Percentiles rank a stretch among this genome's conserved stretches.
phyloP scores from a whole-genome alignment of 53 echinoderm and acorn worm genomes.

The Glandiceps talaboti region DNA sequence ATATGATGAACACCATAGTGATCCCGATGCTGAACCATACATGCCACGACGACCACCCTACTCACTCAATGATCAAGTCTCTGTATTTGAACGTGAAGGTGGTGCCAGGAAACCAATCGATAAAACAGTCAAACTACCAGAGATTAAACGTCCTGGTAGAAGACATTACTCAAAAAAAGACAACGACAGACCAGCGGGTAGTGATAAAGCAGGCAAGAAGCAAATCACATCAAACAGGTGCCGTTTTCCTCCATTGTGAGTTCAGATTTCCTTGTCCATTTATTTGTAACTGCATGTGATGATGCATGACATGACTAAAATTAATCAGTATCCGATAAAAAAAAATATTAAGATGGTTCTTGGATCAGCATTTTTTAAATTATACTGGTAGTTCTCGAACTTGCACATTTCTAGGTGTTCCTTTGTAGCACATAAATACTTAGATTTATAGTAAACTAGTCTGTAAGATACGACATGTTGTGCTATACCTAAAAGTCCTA shows the following conservation, averaged over 20 bases:
- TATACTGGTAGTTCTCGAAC: too few species aligned
- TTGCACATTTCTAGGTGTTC: too few species aligned
- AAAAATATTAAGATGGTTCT: too few species aligned
- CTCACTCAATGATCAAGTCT: slow-evolving; percentile 70
- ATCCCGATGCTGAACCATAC: slow-evolving; percentile 13
- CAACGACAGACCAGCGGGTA: slow-evolving; percentile 14
- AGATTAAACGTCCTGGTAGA: slow-evolving; percentile 34
- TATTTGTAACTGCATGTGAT: background rate
- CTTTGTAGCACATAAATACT: too few species aligned
- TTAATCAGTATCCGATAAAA: too few species aligned
- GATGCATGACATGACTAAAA: background rate
- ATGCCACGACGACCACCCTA: slow-evolving; percentile 52
- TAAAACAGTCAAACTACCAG: slow-evolving; percentile 70
- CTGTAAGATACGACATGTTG: too few species aligned
- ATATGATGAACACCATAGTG: slow-evolving; percentile 54
- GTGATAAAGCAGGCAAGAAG: slow-evolving; percentile 8
- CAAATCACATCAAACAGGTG: background rate
- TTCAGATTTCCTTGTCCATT: background rate
- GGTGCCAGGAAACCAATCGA: slow-evolving; percentile 31
- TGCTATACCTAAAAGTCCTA: too few species aligned
- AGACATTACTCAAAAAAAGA: slow-evolving; percentile 32
- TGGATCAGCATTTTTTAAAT: too few species aligned
- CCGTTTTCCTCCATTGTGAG: slow-evolving; percentile 25
- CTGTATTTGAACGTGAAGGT: slow-evolving; percentile 71
- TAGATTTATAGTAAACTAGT: too few species aligned